phyloP scores from a whole-genome alignment of 2,888 invertebrate genomes.

The Nomada flava region DNA sequence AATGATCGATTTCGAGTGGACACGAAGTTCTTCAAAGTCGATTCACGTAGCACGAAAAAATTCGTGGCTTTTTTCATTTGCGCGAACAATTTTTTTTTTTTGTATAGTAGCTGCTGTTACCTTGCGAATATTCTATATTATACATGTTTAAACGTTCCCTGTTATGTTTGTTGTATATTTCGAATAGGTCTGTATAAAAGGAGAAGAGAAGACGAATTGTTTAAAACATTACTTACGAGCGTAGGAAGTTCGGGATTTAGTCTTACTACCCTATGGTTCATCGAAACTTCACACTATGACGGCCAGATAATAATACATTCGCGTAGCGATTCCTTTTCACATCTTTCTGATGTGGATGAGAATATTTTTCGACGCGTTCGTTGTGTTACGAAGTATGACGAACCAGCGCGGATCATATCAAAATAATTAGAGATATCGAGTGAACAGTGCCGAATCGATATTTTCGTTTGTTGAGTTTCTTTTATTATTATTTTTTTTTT shows the following conservation, averaged over 20 bases:
- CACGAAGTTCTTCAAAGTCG: conserved; percentile 19
- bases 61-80: conserved; percentile 42
- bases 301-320: conserved; percentile 53
- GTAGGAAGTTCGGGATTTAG: conserved; percentile 35
- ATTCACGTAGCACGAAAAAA: conserved; percentile 30
- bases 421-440: conserved; percentile 50
- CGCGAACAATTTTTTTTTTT: conserved; percentile 32
- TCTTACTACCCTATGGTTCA: conserved; percentile 17
- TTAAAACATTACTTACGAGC: conserved; percentile 48
- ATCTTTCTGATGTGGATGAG: background rate
- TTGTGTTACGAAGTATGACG: conserved; percentile 14
- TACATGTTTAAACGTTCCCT: conserved; percentile 64
- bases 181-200: conserved; percentile 52
- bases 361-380: conserved; percentile 19
- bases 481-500: background rate
- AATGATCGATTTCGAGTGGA: conserved; percentile 49
- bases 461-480: conserved; percentile 10
- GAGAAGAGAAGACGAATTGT: conserved; percentile 12
- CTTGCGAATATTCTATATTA: conserved; percentile 64
- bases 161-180: conserved; percentile 69
- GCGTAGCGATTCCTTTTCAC: conserved; percentile 14
- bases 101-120: conserved; percentile 65
- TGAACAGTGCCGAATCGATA: conserved; percentile 62
- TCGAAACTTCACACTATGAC: conserved; percentile 37
- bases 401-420: conserved; percentile 62